Conservation (phyloP, 2,113 vertebrate genomes). For the Bujurquina vittata region DNA sequence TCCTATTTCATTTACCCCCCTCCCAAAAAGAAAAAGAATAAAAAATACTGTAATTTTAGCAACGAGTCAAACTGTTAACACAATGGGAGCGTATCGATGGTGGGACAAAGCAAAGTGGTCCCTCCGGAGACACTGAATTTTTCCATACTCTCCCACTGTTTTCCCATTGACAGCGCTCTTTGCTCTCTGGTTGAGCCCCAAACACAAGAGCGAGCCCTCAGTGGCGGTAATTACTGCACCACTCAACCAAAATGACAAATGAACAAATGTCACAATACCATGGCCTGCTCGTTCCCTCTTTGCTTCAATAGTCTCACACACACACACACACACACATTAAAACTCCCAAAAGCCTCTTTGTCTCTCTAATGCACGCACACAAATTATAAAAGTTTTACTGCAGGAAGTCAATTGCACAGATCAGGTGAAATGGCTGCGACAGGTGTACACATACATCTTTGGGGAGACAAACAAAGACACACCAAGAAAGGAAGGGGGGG, state of each 20-base stretch:
- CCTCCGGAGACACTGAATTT: slow-evolving; percentile 24
- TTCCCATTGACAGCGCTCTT: slow-evolving; percentile 48
- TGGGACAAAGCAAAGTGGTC: slow-evolving; percentile 9
- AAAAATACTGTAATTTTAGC: slow-evolving; percentile 33
- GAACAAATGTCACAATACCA: slow-evolving; percentile 60
- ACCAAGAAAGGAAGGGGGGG: not conserved
- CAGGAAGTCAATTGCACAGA: slow-evolving; percentile 28
- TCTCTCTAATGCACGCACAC: not conserved
- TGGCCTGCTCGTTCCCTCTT: slow-evolving; percentile 24
- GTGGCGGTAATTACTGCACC: slow-evolving; percentile 72
- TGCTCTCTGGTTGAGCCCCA: slow-evolving; percentile 53
- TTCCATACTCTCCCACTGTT: slow-evolving; percentile 27
- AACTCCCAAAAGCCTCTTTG: not conserved
- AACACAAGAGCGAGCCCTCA: slow-evolving; percentile 55
- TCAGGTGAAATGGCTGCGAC: slow-evolving; percentile 41
- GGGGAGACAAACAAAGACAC: slow-evolving; percentile 8
- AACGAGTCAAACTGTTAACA: slow-evolving; percentile 27
- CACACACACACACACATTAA: slow-evolving; percentile 4
- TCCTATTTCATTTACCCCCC: slow-evolving; percentile 4
- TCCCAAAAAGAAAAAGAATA: not conserved
- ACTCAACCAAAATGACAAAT: slow-evolving; percentile 72
- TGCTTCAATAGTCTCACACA: not conserved
- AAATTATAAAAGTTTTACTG: slow-evolving; percentile 16
- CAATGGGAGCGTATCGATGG: slow-evolving; percentile 22
- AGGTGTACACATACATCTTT: slow-evolving; percentile 22